A percentile compares a stretch with the other conserved stretches of the same genome.
These are phyloP conservation scores for Tribolium castaneum DNA, from an alignment of 1,140 invertebrate species.

Conservation along the genomic window DNA sequence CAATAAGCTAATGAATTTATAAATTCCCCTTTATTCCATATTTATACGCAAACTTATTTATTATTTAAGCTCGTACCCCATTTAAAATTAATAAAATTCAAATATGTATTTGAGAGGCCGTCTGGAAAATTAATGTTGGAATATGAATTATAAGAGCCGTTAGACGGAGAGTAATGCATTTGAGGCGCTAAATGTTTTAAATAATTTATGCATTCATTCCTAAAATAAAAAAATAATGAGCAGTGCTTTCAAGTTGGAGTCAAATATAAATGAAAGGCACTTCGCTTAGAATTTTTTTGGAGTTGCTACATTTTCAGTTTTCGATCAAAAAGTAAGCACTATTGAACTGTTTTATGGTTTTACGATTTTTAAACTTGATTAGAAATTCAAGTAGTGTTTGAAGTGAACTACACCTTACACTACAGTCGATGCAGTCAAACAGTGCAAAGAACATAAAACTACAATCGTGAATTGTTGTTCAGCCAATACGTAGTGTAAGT, in stretches of 20 bases:
- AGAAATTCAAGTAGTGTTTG: background rate
- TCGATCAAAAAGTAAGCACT: too few species aligned
- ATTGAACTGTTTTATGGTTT: background rate
- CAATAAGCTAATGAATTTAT: too few species aligned
- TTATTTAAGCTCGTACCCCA: background rate
- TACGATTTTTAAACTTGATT: background rate
- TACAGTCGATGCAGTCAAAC: too few species aligned
- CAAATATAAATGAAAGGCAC: too few species aligned
- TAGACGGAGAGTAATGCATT: background rate
- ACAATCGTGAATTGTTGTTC: background rate
- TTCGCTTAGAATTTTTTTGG: too few species aligned
- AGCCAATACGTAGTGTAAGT: background rate
- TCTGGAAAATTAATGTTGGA: background rate
- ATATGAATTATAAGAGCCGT: background rate
- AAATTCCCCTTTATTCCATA: too few species aligned
- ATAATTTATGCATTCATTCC: background rate
- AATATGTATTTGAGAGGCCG: background rate
- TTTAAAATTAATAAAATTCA: background rate
- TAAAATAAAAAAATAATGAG: too few species aligned
- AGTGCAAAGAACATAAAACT: background rate
- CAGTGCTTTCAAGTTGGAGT: too few species aligned
- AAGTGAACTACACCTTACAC: background rate
- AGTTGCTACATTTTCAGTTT: too few species aligned
- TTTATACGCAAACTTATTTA: background rate
- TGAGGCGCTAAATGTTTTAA: background rate